Evolutionary conservation across 2,888 invertebrate genomes (phyloP).

Genomic region (Thecocarcelia acutangulata): DNA sequence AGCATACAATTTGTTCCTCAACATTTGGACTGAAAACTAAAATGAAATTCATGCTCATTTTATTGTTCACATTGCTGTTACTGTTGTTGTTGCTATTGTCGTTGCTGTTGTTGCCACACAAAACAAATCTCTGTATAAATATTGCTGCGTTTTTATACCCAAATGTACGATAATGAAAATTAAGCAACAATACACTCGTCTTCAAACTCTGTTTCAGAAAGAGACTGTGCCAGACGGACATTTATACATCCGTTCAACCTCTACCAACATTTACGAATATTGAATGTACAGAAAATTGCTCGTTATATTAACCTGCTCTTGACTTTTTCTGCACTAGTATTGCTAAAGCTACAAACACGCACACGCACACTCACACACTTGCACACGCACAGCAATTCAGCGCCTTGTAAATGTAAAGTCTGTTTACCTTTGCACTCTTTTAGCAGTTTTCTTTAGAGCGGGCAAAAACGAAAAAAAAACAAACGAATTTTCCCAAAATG

Average conservation of each 20-base stretch:
- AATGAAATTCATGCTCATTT: constrained; percentile 58
- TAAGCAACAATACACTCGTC: constrained; percentile 41
- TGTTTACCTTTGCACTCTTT: constrained; percentile 54
- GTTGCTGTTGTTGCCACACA: constrained; percentile 11
- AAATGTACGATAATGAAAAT: constrained; percentile 58
- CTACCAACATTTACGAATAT: constrained; percentile 40
- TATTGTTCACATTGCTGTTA: constrained; percentile 37
- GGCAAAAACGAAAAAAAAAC: background rate
- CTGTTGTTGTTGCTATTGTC: constrained; percentile 9
- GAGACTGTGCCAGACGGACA: constrained; percentile 8
- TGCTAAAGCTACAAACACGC: constrained; percentile 13
- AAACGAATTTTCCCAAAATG: background rate
- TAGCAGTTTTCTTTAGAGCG: constrained; percentile 20
- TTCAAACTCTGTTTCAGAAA: constrained; percentile 6
- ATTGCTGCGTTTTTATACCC: constrained; percentile 52
- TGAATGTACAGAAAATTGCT: constrained; percentile 53
- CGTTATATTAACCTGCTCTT: constrained; percentile 62
- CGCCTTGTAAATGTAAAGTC: background rate
- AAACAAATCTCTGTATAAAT: constrained; percentile 59
- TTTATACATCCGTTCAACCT: constrained; percentile 29
- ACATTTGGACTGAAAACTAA: constrained; percentile 55
- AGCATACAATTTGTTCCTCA: constrained; percentile 54
- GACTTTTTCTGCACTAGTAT: constrained; percentile 52
- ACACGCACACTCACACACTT: background rate
- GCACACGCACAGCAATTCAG: background rate